phyloP scores from a whole-genome alignment of 2,113 vertebrate species.

The Antechinus stuartii region DNA sequence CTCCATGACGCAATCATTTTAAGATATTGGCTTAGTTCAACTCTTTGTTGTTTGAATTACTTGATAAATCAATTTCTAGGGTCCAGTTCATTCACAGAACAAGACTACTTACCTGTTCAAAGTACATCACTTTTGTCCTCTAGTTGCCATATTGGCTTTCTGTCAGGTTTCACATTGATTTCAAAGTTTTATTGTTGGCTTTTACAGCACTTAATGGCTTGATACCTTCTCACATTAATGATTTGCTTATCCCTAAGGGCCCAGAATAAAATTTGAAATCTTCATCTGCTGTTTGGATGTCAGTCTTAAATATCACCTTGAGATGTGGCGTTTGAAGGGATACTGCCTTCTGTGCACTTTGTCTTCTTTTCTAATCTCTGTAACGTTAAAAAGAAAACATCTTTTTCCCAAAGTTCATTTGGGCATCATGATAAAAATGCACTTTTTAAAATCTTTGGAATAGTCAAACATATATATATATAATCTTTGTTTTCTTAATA shows the following conservation, averaged over 20 bases:
- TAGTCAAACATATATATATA: slow-evolving; percentile 53
- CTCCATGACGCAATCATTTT: neutral
- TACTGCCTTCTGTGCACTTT: slow-evolving; percentile 53
- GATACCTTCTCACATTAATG: slow-evolving; percentile 77
- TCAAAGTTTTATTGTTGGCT: slow-evolving; percentile 80
- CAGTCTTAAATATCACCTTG: slow-evolving; percentile 78
- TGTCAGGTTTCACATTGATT: slow-evolving; percentile 77
- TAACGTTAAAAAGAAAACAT: slow-evolving; percentile 51
- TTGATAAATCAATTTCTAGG: slow-evolving; percentile 66
- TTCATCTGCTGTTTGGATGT: slow-evolving; percentile 68
- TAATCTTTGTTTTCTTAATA: slow-evolving; percentile 48
- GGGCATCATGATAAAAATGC: slow-evolving; percentile 25
- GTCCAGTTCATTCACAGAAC: slow-evolving; percentile 58
- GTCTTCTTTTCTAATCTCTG: slow-evolving; percentile 50
- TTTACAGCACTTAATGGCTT: slow-evolving; percentile 74
- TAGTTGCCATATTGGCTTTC: slow-evolving; percentile 69
- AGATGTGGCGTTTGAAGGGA: slow-evolving; percentile 48
- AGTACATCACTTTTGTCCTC: slow-evolving; percentile 74
- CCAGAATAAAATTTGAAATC: slow-evolving; percentile 71
- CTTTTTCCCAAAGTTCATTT: slow-evolving; percentile 60
- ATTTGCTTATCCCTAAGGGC: slow-evolving; percentile 75
- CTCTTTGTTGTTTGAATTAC: slow-evolving; percentile 64
- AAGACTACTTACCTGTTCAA: slow-evolving; percentile 62
- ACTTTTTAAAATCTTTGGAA: slow-evolving; percentile 47
- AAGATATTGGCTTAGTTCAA: slow-evolving; percentile 40